Evolutionary conservation across 2,797 vertebrate genomes (phyloP), one percentile per base, ranked within the genome.

Genomic region (Oceanodroma leucorhoa): DNA sequence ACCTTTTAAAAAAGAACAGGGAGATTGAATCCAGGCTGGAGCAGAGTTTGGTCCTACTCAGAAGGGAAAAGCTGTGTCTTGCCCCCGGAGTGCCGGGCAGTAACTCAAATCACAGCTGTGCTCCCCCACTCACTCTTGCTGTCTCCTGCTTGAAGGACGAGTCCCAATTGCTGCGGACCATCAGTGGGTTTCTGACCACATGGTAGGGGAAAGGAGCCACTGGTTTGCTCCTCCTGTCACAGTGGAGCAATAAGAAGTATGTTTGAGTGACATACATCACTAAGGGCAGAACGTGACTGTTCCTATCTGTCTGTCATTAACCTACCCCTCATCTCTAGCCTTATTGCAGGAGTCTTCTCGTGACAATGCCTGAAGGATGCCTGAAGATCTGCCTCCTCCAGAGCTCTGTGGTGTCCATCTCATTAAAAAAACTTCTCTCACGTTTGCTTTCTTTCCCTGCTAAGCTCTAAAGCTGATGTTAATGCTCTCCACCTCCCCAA

Each of bases 151-250:
- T 64, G 43, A 72, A 64, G n/a, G 46, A 62, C 18, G 36, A 46
- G 19, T 43, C 16, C 62, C 3, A 3, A 1, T 24, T 51, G 5
- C 58, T 69, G 0, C 0, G 1, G 57, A 40, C 32, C 6, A 1
- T 41, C 50, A 69, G 57, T 1, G 6, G 12, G 23, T 45, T 91
- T 87, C 61, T 67, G 67, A 89, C 41, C 36, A n/a, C 13, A n/a
- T 1, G 1, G 10, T 1, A 69, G 18, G 17, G 30, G 40, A 83
- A 72, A 78, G 22, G 24, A 85, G 43, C 10, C 14, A 8, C 21
- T 32, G 2, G 5, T 53, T 41, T 73, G 19, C 32, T 77, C 15
- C n/a, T 60, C 4, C 0, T 45, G 61, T 57, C 66, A 65, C 79
- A 64, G 26, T 3, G 20, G 32, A 82, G n/a, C 45, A 75, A 11